Evolutionary conservation across 2,797 vertebrate species (phyloP).

Genomic region (Carduelis carduelis): DNA sequence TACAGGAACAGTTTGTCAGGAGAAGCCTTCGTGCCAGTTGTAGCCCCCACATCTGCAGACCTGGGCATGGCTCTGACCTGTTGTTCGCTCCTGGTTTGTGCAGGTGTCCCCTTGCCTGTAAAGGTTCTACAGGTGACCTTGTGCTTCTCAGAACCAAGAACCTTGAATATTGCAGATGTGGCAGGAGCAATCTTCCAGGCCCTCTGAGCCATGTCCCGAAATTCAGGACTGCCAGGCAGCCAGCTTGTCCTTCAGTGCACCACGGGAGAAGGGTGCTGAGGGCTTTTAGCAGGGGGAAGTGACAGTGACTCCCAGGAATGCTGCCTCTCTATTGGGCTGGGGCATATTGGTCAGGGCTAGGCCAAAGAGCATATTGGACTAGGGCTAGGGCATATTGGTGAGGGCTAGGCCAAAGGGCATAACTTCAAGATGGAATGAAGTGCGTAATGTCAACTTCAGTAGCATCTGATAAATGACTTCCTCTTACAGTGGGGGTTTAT

Average conservation of each 20-base stretch:
- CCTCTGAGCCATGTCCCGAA: neutral
- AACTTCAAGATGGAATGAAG: neutral
- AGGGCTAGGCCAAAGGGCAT: neutral
- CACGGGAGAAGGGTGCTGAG: neutral
- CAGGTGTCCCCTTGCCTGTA: neutral
- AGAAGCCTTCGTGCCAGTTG: neutral
- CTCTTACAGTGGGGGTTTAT: neutral
- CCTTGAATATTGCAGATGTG: neutral
- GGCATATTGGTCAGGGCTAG: neutral
- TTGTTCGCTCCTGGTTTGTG: neutral
- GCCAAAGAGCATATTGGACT: neutral
- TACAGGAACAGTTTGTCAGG: neutral
- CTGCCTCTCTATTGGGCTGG: neutral
- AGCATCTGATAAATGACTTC: neutral
- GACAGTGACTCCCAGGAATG: conserved; percentile 10
- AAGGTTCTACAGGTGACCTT: neutral
- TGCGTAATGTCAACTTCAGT: neutral
- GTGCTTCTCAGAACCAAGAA: neutral
- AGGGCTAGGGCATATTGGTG: neutral
- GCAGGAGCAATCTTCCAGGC: neutral
- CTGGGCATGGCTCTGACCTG: rapidly evolving
- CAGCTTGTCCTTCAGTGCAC: neutral
- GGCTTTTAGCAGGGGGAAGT: neutral
- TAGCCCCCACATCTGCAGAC: neutral
- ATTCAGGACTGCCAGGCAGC: neutral